Conservation (phyloP, 2,888 invertebrate species). For the Drosophila antonietae region DNA sequence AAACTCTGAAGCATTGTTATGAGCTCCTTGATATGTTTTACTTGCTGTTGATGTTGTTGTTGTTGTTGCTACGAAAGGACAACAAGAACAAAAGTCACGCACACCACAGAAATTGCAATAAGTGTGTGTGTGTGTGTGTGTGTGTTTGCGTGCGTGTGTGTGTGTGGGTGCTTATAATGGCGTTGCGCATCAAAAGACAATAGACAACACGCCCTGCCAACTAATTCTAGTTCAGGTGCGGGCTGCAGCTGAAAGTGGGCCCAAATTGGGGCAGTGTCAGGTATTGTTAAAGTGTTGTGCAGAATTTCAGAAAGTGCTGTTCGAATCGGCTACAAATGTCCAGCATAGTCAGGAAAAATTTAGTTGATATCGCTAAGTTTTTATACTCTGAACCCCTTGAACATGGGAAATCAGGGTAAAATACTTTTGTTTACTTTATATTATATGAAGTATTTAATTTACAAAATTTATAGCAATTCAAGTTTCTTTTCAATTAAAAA, state of each 20-base stretch:
- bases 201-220: slow-evolving; percentile 56
- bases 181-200: slow-evolving; percentile 58
- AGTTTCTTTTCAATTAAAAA: too few relatives aligned
- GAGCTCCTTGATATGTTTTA: slow-evolving; percentile 35
- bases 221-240: slow-evolving; percentile 50
- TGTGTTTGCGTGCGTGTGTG: too few relatives aligned
- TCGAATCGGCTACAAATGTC: too few relatives aligned
- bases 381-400: too few relatives aligned
- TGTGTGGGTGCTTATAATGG: slow-evolving; percentile 47
- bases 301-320: too few relatives aligned
- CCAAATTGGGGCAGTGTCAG: neutral
- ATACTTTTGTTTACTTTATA: too few relatives aligned
- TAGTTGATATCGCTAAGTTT: too few relatives aligned
- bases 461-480: too few relatives aligned
- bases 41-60: slow-evolving; percentile 28
- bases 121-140: neutral
- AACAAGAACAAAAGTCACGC: slow-evolving; percentile 66
- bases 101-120: slow-evolving; percentile 22
- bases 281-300: too few relatives aligned
- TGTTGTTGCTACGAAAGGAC: slow-evolving; percentile 46
- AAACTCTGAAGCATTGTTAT: slow-evolving; percentile 32
- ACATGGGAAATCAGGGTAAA: too few relatives aligned
- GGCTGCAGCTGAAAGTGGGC: neutral
- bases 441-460: too few relatives aligned
- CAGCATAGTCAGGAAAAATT: too few relatives aligned